Evolutionary conservation across 2,888 invertebrate genomes (phyloP).

Genomic region (Nomada fabriciana): DNA sequence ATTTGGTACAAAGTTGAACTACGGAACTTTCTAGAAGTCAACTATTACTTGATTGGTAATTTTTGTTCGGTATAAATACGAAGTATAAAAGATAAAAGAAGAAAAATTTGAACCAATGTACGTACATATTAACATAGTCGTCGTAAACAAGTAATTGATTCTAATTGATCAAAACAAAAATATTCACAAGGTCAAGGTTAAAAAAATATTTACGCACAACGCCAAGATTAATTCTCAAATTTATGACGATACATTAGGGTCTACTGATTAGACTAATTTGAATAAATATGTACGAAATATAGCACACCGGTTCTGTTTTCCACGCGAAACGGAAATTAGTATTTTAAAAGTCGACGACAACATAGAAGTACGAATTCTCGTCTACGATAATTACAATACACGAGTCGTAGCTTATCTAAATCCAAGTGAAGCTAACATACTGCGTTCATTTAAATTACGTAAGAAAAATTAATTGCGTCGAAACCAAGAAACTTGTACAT

Average conservation of each 20-base stretch:
- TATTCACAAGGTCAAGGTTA: constrained; percentile 7
- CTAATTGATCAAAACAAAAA: constrained; percentile 13
- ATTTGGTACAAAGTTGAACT: neutral
- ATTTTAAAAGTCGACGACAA: neutral
- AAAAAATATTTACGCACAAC: neutral
- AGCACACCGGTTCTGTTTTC: neutral
- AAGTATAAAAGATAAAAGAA: too few species aligned
- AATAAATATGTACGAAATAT: too few species aligned
- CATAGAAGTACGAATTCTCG: too few species aligned
- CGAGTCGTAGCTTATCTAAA: too few species aligned
- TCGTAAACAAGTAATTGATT: constrained; percentile 26
- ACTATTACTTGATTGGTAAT: too few species aligned
- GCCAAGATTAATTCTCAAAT: too few species aligned
- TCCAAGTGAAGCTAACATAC: neutral
- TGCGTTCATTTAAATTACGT: neutral
- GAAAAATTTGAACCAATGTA: too few species aligned
- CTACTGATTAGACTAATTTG: too few species aligned
- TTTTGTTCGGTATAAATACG: too few species aligned
- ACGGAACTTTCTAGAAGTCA: too few species aligned
- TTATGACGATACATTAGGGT: too few species aligned
- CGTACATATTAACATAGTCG: neutral
- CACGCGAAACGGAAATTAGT: neutral
- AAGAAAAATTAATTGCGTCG: neutral
- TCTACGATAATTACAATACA: too few species aligned
- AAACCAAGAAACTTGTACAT: neutral